These are phyloP conservation scores for Rousettus madagascariensis DNA, from an alignment of 2,797 vertebrate genomes.

Conservation along the genomic window DNA sequence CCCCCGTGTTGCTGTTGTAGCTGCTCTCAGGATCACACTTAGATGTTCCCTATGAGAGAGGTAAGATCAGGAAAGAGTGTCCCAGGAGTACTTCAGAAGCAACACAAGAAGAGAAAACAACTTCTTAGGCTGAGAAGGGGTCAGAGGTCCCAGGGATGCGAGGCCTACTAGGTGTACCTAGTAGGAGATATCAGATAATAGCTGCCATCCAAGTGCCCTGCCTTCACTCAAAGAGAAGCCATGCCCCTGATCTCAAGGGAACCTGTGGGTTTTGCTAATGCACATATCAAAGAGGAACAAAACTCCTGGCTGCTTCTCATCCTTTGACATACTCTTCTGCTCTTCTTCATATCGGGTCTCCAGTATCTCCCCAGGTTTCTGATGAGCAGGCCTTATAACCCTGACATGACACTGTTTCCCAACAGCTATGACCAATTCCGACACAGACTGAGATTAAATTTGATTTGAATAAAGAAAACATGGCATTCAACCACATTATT, in stretches of 20 bases:
- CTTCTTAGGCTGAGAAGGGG: not conserved
- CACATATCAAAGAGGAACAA: not conserved
- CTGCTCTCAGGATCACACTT: not conserved
- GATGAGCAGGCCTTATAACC: not conserved
- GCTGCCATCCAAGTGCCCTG: not conserved
- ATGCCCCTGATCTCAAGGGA: not conserved
- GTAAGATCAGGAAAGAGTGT: not conserved
- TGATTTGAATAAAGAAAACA: slow-evolving; percentile 4
- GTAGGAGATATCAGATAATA: not conserved
- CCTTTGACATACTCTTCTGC: not conserved
- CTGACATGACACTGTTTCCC: not conserved
- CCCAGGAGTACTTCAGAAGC: not conserved
- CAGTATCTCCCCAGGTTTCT: not conserved
- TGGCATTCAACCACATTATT: not conserved
- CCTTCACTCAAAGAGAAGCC: not conserved
- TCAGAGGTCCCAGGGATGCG: not conserved
- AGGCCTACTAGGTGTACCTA: not conserved
- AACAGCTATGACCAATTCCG: not conserved
- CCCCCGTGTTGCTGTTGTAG: not conserved
- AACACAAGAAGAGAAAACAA: not conserved
- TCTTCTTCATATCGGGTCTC: not conserved
- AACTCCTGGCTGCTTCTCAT: not conserved
- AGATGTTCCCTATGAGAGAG: not conserved
- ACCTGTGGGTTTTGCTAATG: not conserved
- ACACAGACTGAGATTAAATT: not conserved